Evolutionary conservation across 2,113 vertebrate species (phyloP), one percentile per base, ranked within the genome.

Genomic region (Paralichthys olivaceus): DNA sequence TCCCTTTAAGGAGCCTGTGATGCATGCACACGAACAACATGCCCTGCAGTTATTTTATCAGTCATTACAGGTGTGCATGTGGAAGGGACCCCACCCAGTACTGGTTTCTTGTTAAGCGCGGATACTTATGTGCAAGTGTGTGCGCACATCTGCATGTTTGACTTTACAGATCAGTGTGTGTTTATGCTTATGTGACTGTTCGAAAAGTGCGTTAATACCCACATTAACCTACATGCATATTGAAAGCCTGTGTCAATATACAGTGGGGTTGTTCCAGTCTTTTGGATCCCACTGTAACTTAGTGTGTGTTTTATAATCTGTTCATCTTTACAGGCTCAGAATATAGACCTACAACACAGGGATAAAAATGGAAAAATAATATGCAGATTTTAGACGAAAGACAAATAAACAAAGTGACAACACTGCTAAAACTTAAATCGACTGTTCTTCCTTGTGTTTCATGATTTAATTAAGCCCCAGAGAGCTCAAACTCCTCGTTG

Each of bases 21-120:
- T n/a, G n/a, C n/a, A 71, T 67, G 55, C 62, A 76, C 37, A 63
- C 25, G n/a, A 25, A 0, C 66, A 79, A 19, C 20, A 47, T 26
- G 34, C 7, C 49, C 57, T 75, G 59, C 45, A 79, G 75, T 82
- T 77, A 82, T 84, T 80, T 84, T 84, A 87, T 85, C 83, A 83
- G 57, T 57, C 58, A 81, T 84, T 85, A 82, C 88, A 89, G 87
- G 85, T 90, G 87, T 80, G 79, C 56, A 69, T 28, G 70, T 60
- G 59, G 25, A 71, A 64, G 60, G 11, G 37, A 63, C 65, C 47
- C 19, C 77, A 13, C 82, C 84, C 62, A 63, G 75, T 82, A 82
- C 79, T 15, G 57, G 77, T 83, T 69, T 77, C 72, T 53, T 62
- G 40, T 19, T 28, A 7, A 15, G 26, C 61, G 34, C 13, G 20